phyloP scores from a whole-genome alignment of 2,113 vertebrate genomes.

The Paramormyrops kingsleyae region DNA sequence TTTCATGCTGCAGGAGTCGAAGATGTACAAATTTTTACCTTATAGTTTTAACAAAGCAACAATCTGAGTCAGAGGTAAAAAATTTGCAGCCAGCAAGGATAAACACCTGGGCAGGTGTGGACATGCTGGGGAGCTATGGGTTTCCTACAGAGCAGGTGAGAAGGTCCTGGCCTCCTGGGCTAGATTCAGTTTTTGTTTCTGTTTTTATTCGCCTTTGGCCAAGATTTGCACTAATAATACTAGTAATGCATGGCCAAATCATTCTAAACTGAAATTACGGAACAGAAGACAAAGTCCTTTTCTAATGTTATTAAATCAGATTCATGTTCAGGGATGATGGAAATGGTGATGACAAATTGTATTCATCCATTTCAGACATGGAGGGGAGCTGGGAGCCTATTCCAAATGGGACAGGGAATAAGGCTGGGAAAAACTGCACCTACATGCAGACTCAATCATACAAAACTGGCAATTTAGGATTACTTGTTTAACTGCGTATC shows the following conservation, averaged over 20 bases:
- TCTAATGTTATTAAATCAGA: background rate
- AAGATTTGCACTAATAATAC: background rate
- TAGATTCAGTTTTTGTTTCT: background rate
- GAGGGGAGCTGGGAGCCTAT: background rate
- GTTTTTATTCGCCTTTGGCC: background rate
- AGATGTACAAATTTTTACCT: background rate
- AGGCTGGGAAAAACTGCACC: background rate
- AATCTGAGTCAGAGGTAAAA: background rate
- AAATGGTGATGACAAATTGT: background rate
- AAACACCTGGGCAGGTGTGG: background rate
- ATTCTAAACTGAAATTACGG: background rate
- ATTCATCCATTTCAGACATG: background rate
- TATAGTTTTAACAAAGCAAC: background rate
- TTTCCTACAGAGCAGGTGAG: background rate
- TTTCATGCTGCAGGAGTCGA: background rate
- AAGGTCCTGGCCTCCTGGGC: background rate
- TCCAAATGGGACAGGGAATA: background rate
- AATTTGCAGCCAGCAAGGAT: background rate
- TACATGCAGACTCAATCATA: background rate
- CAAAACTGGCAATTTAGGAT: background rate
- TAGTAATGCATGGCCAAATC: background rate
- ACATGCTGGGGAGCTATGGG: background rate
- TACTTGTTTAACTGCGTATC: background rate
- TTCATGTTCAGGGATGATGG: background rate
- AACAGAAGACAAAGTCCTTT: background rate